phyloP scores from a whole-genome alignment of 2,888 invertebrate species.

The Ecliptopera silaceata region DNA sequence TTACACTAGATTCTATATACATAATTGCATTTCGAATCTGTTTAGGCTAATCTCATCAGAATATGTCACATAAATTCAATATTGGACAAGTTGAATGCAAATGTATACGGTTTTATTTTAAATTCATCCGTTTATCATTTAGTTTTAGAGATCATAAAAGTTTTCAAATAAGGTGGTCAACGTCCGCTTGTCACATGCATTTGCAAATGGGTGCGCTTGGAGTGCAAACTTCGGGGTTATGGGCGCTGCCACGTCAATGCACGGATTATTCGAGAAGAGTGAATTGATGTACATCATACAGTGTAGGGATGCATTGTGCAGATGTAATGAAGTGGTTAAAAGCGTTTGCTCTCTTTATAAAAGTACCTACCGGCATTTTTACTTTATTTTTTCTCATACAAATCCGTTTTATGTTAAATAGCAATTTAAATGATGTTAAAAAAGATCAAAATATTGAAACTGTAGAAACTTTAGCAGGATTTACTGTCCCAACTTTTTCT shows the following conservation, averaged over 20 bases:
- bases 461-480: too few species aligned
- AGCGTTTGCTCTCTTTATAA: background rate
- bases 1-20: too few species aligned
- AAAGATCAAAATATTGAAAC: too few species aligned
- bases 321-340: background rate
- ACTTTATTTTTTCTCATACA: too few species aligned
- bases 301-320: constrained; percentile 21
- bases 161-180: constrained; percentile 45
- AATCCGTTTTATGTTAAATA: background rate
- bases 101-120: constrained; percentile 26
- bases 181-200: constrained; percentile 43
- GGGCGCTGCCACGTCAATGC: constrained; percentile 70
- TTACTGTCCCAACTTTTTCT: too few species aligned
- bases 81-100: constrained; percentile 17
- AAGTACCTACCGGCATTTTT: background rate
- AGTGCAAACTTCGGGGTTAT: constrained; percentile 60
- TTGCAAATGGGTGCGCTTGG: constrained; percentile 54
- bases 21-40: too few species aligned
- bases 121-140: constrained; percentile 39
- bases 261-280: constrained; percentile 73
- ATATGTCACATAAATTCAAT: constrained; percentile 26
- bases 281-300: constrained; percentile 27
- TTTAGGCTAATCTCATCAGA: constrained; percentile 11
- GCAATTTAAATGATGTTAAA: too few species aligned
- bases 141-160: constrained; percentile 41